Evolutionary conservation across 2,797 vertebrate species (phyloP), one percentile per base, ranked within the genome.

Genomic region (Psittacula echo): DNA sequence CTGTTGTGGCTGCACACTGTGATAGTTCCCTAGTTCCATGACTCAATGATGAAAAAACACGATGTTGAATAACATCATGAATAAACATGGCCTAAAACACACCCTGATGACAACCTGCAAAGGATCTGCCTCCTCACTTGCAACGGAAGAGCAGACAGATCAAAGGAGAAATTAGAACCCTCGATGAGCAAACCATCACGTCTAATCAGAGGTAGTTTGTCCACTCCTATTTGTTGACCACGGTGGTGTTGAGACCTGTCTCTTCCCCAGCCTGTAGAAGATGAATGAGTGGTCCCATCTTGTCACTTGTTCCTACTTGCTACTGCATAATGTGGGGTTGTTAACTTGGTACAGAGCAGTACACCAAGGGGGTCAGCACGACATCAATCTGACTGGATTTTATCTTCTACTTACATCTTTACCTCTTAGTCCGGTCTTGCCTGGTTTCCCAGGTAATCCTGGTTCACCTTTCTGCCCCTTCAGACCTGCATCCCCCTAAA

Each of bases 391-490:
- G 47, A 72, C 42, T 37, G 65, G 44, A 60, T 50, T 54, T 23
- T 67, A 50, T 29, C 56, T 92, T 98, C 98, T 99, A 99, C 99
- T 99, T 99, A 99, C 99, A 98, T 99, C 99, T 99, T 99, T 98
- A 99, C 99, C 99, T 99, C 98, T 99, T 98, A 99, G 98, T 98
- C 99, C 98, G 41, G 98, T 94, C 87, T 97, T 84, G 95, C 98
- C 99, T 90, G 98, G 90, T 94, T 97, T 98, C 89, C 98, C 98
- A 32, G 97, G 86, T 50, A 95, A 89, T 51, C 98, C 98, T 61
- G 94, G 42, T 50, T 90, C 94, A 29, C 99, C 99, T 78, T 98
- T 98, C 16, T 98, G 97, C 26, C 99, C 99, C 93, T 98, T 98
- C 26, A 17, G 95, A 47, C 98, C 98, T 71, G 97, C 97, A 13